Evolutionary conservation across 1,140 invertebrate genomes (phyloP), one percentile per base, ranked within the genome.

Genomic region (Tetragonula clypearis): DNA sequence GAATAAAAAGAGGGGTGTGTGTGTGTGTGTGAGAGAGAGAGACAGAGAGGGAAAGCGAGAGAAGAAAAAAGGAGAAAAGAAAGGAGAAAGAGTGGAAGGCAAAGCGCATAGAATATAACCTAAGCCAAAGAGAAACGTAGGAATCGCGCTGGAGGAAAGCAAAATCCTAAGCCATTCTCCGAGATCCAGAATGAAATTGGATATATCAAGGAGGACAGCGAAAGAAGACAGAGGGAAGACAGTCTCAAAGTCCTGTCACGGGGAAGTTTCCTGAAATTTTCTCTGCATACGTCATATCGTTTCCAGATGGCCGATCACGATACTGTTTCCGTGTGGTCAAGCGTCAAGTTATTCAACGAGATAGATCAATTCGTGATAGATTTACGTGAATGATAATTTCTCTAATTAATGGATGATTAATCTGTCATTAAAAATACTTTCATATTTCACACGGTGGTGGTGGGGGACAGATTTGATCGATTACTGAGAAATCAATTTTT

Each of bases 311-410:
- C n/a, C 72, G 72, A 76, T 69, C 72, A 41, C 53, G 56, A 86
- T 88, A 91, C 85, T 84, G 84, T 91, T 85, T 86, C 66, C 73
- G 60, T 69, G 73, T 62, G 85, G 49, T 49, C 73, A 72, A 68
- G 2, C 14, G 83, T 86, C 77, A 83, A 90, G 85, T 91, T 89
- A 87, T 90, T 85, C 88, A 74, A 66, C 77, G 60, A 68, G 60
- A 77, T 82, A 85, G 84, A 89, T 89, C 85, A 89, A n/a, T 21
- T n/a, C 12, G 30, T 30, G 15, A 65, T 30, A 55, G 12, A 9
- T 17, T 35, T 53, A 4, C 17, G 35, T 35, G 2, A 23, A 26
- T 26, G 30, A 30, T 15, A 17, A 30, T 23, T 41, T 49, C 9
- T 11, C 12, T 14, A 12, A 3, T 62, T n/a, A 62, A 62, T n/a